Conservation (phyloP, 1,140 invertebrate genomes). For the Nylanderia fulva region DNA sequence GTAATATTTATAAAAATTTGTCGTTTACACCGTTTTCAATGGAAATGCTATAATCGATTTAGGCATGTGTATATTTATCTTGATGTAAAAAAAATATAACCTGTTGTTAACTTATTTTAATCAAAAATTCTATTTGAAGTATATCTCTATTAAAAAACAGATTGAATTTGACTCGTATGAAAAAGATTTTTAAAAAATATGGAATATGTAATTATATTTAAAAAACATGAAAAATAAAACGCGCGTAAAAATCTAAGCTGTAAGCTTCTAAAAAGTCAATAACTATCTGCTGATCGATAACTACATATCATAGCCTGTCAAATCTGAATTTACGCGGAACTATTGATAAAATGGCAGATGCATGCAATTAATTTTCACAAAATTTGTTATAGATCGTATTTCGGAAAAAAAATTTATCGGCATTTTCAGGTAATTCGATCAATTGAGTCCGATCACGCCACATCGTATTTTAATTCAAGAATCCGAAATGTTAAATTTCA, state of each 20-base stretch:
- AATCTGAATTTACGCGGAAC: neutral
- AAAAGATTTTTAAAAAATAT: neutral
- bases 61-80: neutral
- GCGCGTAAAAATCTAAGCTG: too few relatives aligned
- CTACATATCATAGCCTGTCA: neutral
- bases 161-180: neutral
- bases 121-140: constrained; percentile 25
- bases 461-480: constrained; percentile 50
- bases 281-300: neutral
- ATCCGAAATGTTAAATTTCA: constrained; percentile 47
- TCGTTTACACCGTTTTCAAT: neutral
- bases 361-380: constrained; percentile 51
- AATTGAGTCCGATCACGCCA: constrained; percentile 44
- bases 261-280: constrained; percentile 17
- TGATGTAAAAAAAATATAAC: constrained; percentile 5
- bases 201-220: constrained; percentile 1
- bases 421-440: constrained; percentile 47
- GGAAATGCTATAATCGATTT: neutral
- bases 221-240: neutral
- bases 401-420: constrained; percentile 18
- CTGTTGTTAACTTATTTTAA: constrained; percentile 7
- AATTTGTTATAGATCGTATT: constrained; percentile 46
- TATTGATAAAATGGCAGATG: constrained; percentile 48
- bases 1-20: constrained; percentile 14
- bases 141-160: constrained; percentile 1